phyloP scores from a whole-genome alignment of 2,797 vertebrate genomes.

The Scyliorhinus canicula region DNA sequence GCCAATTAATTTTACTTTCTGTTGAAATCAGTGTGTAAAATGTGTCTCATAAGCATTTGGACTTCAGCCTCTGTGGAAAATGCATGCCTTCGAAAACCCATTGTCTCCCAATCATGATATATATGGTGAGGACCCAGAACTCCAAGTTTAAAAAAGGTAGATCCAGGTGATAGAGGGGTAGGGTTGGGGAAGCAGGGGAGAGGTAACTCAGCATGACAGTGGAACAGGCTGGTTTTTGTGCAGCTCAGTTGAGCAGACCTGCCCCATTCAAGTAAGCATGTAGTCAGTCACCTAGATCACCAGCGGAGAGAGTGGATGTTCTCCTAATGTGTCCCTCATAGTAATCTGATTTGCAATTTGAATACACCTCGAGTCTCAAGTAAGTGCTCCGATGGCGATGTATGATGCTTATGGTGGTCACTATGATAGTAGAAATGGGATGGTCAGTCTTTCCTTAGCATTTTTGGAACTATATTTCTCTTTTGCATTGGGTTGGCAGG shows the following conservation, averaged over 20 bases:
- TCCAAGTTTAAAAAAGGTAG: neutral
- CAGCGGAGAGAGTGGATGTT: neutral
- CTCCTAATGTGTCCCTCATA: neutral
- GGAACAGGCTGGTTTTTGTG: neutral
- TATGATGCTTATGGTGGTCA: too few relatives aligned
- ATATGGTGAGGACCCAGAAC: accelerated
- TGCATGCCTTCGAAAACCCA: neutral
- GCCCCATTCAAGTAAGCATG: neutral
- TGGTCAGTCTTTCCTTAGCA: too few relatives aligned
- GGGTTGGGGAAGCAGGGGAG: neutral
- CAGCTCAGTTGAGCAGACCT: neutral
- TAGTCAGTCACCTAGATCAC: neutral
- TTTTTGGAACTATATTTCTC: too few relatives aligned
- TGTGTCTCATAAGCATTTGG: neutral
- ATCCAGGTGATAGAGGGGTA: neutral
- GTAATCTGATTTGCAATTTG: neutral
- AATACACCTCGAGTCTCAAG: neutral
- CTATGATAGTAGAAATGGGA: too few relatives aligned
- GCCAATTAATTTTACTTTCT: neutral
- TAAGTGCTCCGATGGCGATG: neutral
- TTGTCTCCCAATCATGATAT: neutral
- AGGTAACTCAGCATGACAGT: neutral
- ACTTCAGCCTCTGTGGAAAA: neutral
- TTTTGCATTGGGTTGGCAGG: too few relatives aligned
- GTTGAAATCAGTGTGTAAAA: neutral